phyloP scores from a whole-genome alignment of 2,888 invertebrate species.

The Agrypnus murinus region DNA sequence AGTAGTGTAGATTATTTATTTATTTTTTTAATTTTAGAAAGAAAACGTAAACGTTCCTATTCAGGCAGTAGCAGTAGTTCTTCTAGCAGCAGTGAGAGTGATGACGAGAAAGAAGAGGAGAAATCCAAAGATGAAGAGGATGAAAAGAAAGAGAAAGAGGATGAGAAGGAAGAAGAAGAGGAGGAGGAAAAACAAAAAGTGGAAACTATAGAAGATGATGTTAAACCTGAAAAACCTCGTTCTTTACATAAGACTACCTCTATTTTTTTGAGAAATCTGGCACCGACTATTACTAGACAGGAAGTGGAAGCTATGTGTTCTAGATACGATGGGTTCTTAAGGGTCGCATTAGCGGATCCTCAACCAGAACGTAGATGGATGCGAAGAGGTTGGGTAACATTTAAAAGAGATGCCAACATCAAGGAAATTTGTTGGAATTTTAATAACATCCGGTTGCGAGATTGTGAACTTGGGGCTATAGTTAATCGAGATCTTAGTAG shows the following conservation, averaged over 20 bases:
- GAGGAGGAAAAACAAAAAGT: constrained; percentile 72
- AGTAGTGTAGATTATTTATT: neutral
- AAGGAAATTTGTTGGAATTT: constrained; percentile 99
- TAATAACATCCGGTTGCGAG: constrained; percentile 93
- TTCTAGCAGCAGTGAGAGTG: constrained; percentile 67
- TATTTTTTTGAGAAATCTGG: constrained; percentile 96
- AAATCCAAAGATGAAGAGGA: constrained; percentile 63
- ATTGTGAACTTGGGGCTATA: constrained; percentile 95
- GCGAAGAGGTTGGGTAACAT: constrained; percentile 98
- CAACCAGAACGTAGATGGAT: constrained; percentile 97
- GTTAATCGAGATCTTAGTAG: constrained; percentile 97
- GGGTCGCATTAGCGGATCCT: constrained; percentile 98
- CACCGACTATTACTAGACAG: constrained; percentile 95
- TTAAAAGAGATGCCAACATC: constrained; percentile 96
- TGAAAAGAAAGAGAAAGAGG: constrained; percentile 65
- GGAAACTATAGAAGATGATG: constrained; percentile 68
- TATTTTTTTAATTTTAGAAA: constrained; percentile 52
- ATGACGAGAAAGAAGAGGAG: constrained; percentile 60
- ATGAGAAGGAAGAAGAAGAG: constrained; percentile 66
- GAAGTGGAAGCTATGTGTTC: constrained; percentile 74
- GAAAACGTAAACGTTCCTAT: constrained; percentile 72
- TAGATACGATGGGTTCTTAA: constrained; percentile 93
- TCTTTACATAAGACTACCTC: constrained; percentile 96
- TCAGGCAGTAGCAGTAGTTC: constrained; percentile 72
- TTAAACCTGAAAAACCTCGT: constrained; percentile 75